Base-by-base conservation (phyloP, 2,797 vertebrate species). In the Liasis olivaceus region DNA sequence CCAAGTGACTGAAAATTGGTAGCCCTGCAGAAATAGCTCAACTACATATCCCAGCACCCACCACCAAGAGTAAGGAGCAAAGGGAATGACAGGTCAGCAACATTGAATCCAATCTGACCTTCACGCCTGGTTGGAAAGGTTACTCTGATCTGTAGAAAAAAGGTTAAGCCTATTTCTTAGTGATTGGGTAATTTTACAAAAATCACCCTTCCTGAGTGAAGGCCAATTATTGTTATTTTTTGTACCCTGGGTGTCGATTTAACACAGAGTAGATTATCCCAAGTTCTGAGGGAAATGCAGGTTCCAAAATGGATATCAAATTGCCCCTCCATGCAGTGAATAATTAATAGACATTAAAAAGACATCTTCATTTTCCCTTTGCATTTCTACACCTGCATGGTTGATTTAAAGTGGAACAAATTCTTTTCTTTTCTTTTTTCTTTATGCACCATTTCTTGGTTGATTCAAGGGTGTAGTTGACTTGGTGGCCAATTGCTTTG, bases 281-380 rank as follows among this genome's bases (percentile, higher is more conserved):
- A 84, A 9, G 85, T 20, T 89, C 90, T 90, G 77, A 63, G 89
- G 72, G 63, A 72, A 87, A 87, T 13, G 89, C 66, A 90, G 64
- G n/a, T 64, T 91, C 4, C 28, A 85, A 58, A 90, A 84, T 51
- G 9, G 13, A 60, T 91, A 66, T 90, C 3, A 58, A 24, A 85
- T 20, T 63, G 24, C 42, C 88, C 64, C 85, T 81, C 85, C 89
- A 81, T 86, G 54, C 85, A 89, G 4, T 47, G 89, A 51, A 51
- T 92, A 89, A 77, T 60, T 13, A 62, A 28, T 72, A 85, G 28
- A 64, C 62, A 28, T 11, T 12, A 62, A 60, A 89, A 81, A 91
- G 28, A 31, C 62, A 36, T n/a, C 62, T 7, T 17, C 17, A 31
- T 66, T 77, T 31, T 60, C 63, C 15, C 86, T 90, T 84, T 54